Percentiles rank a stretch among this genome's conserved stretches.
Evolutionary conservation across 2,797 vertebrate species (phyloP).

Genomic region (Semaprochilodus insignis): DNA sequence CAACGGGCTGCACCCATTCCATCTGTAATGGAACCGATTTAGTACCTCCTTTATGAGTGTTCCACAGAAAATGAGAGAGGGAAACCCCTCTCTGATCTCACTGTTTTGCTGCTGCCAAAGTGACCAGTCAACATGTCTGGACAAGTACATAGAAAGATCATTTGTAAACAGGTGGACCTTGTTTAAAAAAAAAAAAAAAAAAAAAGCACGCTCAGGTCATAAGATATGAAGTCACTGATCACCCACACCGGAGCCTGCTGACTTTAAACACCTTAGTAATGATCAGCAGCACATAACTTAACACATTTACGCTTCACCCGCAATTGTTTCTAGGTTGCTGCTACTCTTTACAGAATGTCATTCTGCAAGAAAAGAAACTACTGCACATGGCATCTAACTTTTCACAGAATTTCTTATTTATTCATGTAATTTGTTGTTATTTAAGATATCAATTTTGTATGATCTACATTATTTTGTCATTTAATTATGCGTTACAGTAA

Average conservation of each 20-base stretch:
- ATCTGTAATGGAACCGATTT: slow-evolving; percentile 26
- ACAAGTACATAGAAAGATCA: neutral
- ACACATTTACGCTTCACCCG: too few relatives aligned
- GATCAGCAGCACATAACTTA: neutral
- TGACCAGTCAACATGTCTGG: neutral
- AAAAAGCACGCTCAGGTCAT: neutral
- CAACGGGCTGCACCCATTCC: slow-evolving; percentile 17
- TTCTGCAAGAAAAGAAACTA: too few relatives aligned
- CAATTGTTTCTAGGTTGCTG: too few relatives aligned
- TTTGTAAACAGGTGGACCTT: neutral
- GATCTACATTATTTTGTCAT: too few relatives aligned
- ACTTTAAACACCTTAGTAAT: neutral
- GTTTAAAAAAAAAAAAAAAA: neutral
- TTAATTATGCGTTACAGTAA: too few relatives aligned
- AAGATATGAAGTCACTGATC: neutral
- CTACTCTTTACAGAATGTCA: too few relatives aligned
- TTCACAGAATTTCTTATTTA: too few relatives aligned
- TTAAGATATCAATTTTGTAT: too few relatives aligned
- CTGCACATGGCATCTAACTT: too few relatives aligned
- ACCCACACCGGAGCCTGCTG: neutral
- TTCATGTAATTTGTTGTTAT: too few relatives aligned
- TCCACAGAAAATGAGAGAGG: slow-evolving; percentile 12
- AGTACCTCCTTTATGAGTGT: slow-evolving; percentile 9
- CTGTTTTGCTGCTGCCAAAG: neutral
- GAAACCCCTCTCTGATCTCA: slow-evolving; percentile 36